Base-by-base conservation (phyloP, 2,888 invertebrate genomes). In the Fragum whitleyi region DNA sequence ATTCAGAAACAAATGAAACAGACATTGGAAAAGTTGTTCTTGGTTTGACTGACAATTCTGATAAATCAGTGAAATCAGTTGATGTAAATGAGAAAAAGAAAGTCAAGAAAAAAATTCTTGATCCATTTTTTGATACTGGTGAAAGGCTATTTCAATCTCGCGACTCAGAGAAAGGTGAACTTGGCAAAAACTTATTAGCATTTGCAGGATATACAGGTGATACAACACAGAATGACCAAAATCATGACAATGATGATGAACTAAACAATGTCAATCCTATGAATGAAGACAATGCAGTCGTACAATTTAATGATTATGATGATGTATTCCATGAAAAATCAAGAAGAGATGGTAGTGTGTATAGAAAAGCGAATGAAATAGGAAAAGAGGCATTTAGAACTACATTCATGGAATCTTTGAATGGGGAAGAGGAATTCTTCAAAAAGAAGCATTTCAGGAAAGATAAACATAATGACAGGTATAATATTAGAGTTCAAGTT, bases 351-450 rank as follows among this genome's bases (percentile, higher is more conserved):
- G 36, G 32, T 23, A 51, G 32, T 57, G 68, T 53, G 23, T 47
- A 47, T 29, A 75, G 39, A 36, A 55, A 61, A 19, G 76, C 70
- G n/a, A 76, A 67, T 9, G 16, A 76, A 14, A 65, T 79, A 51
- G 74, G 79, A 28, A 75, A 79, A 62, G 65, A 81, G 47, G 84
- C 87, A 72, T 83, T 88, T 53, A 72, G 83, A 47, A 83, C 88
- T 59, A 81, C 81, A 16, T 86, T 86, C 74, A 68, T 87, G 53
- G 87, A 82, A 11, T 85, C 85, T 11, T 67, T 87, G 32, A 80
- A 62, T 19, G 75, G 69, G 3, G 79, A 77, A 23, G 57, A 61
- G 55, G 68, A 79, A 36, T 84, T 72, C 42, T 77, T 82, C 57
- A 77, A 69, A 32, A 75, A 77, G 36, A 72, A 74, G 42, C 65